phyloP scores from a whole-genome alignment of 2,113 vertebrate genomes.

The Hippocampus zosterae region DNA sequence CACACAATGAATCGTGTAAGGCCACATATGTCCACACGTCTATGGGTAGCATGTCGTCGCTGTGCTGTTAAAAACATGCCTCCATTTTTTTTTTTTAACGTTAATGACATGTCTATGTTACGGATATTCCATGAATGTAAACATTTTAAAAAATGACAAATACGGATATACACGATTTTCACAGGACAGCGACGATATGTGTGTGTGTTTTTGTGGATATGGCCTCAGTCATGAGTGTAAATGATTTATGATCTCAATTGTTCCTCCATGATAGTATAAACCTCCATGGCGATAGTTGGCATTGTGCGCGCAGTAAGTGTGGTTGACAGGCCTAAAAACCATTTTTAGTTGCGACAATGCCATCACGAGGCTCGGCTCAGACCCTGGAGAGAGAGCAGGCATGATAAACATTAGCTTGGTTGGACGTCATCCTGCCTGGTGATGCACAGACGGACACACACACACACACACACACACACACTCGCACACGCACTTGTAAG shows the following conservation, averaged over 20 bases:
- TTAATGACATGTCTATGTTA: too few relatives aligned
- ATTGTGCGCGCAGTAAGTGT: constrained; percentile 24
- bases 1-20: too few relatives aligned
- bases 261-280: constrained; percentile 3
- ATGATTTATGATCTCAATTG: constrained; percentile 23
- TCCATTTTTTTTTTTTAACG: too few relatives aligned
- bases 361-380: constrained; percentile 47
- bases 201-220: not conserved
- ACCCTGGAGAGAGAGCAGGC: constrained; percentile 43
- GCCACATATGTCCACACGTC: too few relatives aligned
- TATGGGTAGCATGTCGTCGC: too few relatives aligned
- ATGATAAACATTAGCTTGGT: constrained; percentile 57
- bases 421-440: constrained; percentile 53
- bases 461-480: too few relatives aligned
- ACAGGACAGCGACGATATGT: not conserved
- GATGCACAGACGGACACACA: constrained; percentile 41
- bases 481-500: constrained; percentile 33
- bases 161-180: too few relatives aligned
- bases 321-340: constrained; percentile 38
- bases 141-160: too few relatives aligned
- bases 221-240: not conserved
- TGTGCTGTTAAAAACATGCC: too few relatives aligned
- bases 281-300: constrained; percentile 1
- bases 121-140: too few relatives aligned
- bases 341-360: constrained; percentile 61